phyloP scores from a whole-genome alignment of 2,888 invertebrate genomes.

The Tanytarsus gracilentus region DNA sequence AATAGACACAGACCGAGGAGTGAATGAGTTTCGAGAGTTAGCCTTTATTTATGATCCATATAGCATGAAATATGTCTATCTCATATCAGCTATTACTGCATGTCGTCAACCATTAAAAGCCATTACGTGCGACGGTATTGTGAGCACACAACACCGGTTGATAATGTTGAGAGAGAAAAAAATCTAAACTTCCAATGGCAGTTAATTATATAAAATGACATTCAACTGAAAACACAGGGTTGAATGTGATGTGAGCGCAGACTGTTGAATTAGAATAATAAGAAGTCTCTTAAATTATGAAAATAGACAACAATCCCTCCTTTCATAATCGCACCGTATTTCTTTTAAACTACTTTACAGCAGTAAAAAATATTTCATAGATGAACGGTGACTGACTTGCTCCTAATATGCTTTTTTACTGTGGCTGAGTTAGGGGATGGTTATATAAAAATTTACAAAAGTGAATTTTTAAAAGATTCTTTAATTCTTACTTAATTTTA shows the following conservation, averaged over 20 bases:
- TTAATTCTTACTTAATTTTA: too few species aligned
- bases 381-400: background rate
- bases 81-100: conserved; percentile 12
- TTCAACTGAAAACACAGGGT: conserved; percentile 10
- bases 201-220: conserved; percentile 24
- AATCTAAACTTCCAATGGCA: conserved; percentile 20
- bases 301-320: background rate
- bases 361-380: background rate
- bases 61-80: conserved; percentile 20
- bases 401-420: background rate
- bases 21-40: too few species aligned
- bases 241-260: too few species aligned
- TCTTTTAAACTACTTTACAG: background rate
- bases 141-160: conserved; percentile 4
- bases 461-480: too few species aligned
- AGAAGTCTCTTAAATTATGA: background rate
- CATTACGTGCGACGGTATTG: conserved; percentile 20
- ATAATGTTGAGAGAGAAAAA: background rate
- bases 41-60: conserved; percentile 24
- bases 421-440: too few species aligned
- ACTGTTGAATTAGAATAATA: too few species aligned
- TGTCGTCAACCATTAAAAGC: conserved; percentile 26
- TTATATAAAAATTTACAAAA: too few species aligned
- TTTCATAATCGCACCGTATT: background rate
- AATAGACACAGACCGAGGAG: too few species aligned